Percentiles rank a stretch among this genome's conserved stretches.
Evolutionary conservation across 30 jellyfish, hydroid and myxozoan genomes (phyloP).

Genomic region (Clytia hemisphaerica): DNA sequence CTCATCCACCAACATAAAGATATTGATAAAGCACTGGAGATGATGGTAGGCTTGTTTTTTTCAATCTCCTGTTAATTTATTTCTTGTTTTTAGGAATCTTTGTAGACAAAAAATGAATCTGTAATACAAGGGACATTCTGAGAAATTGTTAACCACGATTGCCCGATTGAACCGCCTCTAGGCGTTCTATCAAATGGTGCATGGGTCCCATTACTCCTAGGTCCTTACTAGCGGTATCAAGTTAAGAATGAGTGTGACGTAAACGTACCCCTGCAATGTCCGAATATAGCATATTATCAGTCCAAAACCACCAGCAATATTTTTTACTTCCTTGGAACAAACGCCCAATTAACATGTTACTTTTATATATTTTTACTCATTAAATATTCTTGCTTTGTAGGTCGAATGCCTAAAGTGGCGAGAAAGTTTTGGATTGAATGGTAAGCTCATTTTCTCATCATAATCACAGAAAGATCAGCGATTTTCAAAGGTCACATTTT

Average conservation of each 20-base stretch:
- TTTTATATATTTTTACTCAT: no score
- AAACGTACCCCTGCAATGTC: not conserved
- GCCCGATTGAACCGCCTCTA: no score
- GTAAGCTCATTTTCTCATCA: slow-evolving; percentile 18
- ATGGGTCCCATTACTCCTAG: no score
- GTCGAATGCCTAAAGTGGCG: slow-evolving; percentile 94
- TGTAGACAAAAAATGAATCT: not conserved
- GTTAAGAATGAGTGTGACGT: not conserved
- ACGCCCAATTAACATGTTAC: not conserved
- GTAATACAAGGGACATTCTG: no score
- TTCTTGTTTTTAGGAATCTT: not conserved
- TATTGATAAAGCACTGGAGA: slow-evolving; percentile 84
- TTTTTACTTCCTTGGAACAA: not conserved
- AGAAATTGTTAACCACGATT: no score
- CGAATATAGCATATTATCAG: not conserved
- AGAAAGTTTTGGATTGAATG: slow-evolving; percentile 86
- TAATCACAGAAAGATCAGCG: no score
- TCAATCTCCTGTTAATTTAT: not conserved
- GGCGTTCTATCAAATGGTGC: no score
- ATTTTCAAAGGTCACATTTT: no score
- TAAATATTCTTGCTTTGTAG: no score
- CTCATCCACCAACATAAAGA: slow-evolving; percentile 73
- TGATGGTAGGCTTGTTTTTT: slow-evolving; percentile 53
- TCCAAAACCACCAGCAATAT: not conserved
- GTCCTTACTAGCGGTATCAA: no score